phyloP scores from a whole-genome alignment of 92 coral and sea anemone genomes.

The Palythoa heliodiscus region DNA sequence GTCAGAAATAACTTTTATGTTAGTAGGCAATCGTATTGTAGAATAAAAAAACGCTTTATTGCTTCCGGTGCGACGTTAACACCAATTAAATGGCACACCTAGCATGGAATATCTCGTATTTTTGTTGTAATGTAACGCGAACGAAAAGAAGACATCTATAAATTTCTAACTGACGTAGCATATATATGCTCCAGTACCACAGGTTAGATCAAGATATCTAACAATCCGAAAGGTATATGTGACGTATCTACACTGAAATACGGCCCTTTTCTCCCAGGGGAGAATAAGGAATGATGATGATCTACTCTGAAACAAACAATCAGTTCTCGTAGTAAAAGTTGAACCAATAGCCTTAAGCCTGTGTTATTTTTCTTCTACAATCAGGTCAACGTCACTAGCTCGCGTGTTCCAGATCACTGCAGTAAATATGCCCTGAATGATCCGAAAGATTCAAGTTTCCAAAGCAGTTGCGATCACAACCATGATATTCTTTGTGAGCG shows the following conservation, averaged over 20 bases:
- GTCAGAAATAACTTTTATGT: neutral
- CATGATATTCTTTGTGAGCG: neutral
- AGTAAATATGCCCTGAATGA: slow-evolving; percentile 52
- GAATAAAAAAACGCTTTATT: neutral
- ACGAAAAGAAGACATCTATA: neutral
- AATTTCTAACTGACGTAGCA: neutral
- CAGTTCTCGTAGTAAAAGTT: neutral
- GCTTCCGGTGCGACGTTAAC: neutral
- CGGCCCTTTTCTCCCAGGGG: no score
- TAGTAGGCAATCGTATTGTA: no score
- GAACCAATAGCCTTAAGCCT: neutral
- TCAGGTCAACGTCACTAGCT: slow-evolving; percentile 52
- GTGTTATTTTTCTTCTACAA: neutral
- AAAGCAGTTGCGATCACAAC: neutral
- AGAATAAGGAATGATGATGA: neutral
- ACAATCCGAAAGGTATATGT: no score
- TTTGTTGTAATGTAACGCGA: neutral
- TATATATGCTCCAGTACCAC: no score
- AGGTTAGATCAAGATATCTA: no score
- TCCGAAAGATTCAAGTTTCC: neutral
- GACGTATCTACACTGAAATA: no score
- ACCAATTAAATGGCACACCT: neutral
- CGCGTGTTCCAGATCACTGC: slow-evolving; percentile 56
- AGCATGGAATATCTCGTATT: neutral
- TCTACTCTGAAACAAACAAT: neutral